Evolutionary conservation across 2,797 vertebrate genomes (phyloP), one percentile per base, ranked within the genome.

Genomic region (Graptemys geographica): DNA sequence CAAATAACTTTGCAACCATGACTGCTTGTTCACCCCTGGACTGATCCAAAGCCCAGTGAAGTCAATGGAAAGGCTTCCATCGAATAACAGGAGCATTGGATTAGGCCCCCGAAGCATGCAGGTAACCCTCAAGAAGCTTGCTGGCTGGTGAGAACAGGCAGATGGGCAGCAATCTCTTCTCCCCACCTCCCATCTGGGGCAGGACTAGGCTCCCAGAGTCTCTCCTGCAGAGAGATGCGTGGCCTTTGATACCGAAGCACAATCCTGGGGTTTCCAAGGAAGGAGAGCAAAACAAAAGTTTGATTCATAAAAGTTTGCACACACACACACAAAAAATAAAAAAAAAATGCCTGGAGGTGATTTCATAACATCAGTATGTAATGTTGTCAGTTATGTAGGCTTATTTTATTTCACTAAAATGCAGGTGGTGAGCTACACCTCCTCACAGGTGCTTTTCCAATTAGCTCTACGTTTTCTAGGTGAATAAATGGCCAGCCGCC

Each of bases 391-490:
- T 97, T 97, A 96, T 93, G 90, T 90, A 92, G 96, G 95, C 90
- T 96, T 96, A 90, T 97, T 96, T 96, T 94, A 97, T 96, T 96
- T 98, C 93, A 96, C 93, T 91, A 95, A 91, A 98, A 90, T 95
- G 90, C 97, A 97, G 96, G 96, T 97, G 94, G 96, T 97, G 96
- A 98, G 88, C 84, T 96, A 88, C 93, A 96, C 91, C 95, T 97
- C 76, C 84, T 96, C 55, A 80, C 96, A 98, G 96, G 96, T 95
- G 95, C 96, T 97, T 98, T 97, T 97, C 94, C 91, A 97, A 97
- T 97, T 98, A 97, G 95, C 94, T 96, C 28, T 83, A 94, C 3
- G 83, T 95, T 95, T 96, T 97, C 96, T 96, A 98, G 96, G 94
- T 96, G 95, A 98, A 96, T 96, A 87, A 83, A 76, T 98, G 97